Evolutionary conservation across 37 sponge, comb jelly and placozoan genomes (phyloP).

Genomic region (Eunapius fragilis): DNA sequence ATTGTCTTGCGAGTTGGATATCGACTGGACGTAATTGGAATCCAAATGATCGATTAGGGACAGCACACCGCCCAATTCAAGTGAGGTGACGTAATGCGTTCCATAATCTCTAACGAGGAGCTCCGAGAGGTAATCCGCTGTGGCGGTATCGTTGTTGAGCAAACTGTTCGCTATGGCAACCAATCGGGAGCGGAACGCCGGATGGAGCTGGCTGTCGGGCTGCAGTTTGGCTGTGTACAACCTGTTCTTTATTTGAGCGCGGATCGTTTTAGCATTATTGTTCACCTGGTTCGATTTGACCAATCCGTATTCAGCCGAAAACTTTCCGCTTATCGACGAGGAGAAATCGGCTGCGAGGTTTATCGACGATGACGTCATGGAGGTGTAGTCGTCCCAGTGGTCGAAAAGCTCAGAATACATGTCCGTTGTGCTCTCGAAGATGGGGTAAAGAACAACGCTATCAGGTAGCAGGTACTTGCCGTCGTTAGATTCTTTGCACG

Average conservation of each 20-base stretch:
- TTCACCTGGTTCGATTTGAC: constrained; percentile 18
- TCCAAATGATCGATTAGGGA: constrained; percentile 22
- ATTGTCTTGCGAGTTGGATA: too few relatives aligned
- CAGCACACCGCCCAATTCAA: constrained; percentile 18
- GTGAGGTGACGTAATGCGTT: constrained; percentile 30
- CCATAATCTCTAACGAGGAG: constrained; percentile 54
- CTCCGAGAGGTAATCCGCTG: constrained; percentile 39
- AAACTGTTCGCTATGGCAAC: constrained; percentile 25
- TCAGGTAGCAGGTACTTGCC: constrained; percentile 47
- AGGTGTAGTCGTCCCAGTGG: constrained; percentile 21
- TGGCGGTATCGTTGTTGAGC: constrained; percentile 28
- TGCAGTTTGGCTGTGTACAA: constrained; percentile 13
- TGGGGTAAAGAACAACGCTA: constrained; percentile 16
- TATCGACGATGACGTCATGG: constrained; percentile 23
- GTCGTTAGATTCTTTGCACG: constrained; percentile 29
- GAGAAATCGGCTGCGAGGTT: constrained; percentile 1
- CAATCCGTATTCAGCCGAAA: constrained; percentile 13
- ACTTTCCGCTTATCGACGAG: constrained; percentile 21
- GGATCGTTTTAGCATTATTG: constrained; percentile 1
- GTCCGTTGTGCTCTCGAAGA: constrained; percentile 32
- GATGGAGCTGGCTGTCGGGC: constrained; percentile 29
- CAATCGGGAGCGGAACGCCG: constrained; percentile 23
- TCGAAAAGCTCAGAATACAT: constrained; percentile 28
- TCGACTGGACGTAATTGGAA: constrained; percentile 5
- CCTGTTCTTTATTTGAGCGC: constrained; percentile 13